Conservation (phyloP, 35 echinoderm and acorn worm genomes). For the Diadema setosum region DNA sequence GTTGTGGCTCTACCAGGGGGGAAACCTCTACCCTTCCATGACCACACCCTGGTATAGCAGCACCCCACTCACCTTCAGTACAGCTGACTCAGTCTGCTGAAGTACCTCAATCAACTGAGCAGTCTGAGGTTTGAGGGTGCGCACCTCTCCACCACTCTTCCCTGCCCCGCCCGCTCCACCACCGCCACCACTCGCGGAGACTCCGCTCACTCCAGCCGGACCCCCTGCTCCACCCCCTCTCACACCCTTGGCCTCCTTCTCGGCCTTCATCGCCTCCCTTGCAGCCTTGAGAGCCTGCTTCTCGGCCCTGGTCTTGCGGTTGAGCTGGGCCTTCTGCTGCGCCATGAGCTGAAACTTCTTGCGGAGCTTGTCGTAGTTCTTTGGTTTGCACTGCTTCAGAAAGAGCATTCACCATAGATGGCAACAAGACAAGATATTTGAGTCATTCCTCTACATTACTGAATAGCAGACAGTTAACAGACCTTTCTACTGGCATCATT, state of each 20-base stretch:
- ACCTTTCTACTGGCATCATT: too few relatives aligned
- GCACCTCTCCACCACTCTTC: conserved; percentile 23
- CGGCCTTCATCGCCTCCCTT: conserved; percentile 77
- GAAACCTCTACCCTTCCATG: too few relatives aligned
- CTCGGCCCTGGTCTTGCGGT: conserved; percentile 84
- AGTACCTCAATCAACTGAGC: conserved; percentile 93
- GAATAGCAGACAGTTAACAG: too few relatives aligned
- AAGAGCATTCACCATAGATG: background rate
- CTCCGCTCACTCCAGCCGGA: background rate
- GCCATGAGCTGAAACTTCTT: conserved; percentile 99
- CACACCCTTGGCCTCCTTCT: conserved; percentile 53
- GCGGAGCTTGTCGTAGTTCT: conserved; percentile 96
- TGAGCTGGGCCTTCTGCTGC: conserved; percentile 91
- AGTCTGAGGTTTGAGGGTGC: conserved; percentile 79
- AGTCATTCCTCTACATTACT: too few relatives aligned
- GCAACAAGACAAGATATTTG: too few relatives aligned
- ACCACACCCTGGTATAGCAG: too few relatives aligned
- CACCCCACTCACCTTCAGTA: conserved; percentile 64
- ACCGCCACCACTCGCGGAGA: background rate
- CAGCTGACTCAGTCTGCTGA: conserved; percentile 94
- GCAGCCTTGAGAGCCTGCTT: conserved; percentile 94
- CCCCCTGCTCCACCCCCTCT: background rate
- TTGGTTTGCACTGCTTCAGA: conserved; percentile 93
- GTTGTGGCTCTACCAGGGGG: too few relatives aligned
- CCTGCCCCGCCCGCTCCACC: background rate